phyloP scores from a whole-genome alignment of 64 coral and sea anemone genomes.

The Pocillopora damicornis region DNA sequence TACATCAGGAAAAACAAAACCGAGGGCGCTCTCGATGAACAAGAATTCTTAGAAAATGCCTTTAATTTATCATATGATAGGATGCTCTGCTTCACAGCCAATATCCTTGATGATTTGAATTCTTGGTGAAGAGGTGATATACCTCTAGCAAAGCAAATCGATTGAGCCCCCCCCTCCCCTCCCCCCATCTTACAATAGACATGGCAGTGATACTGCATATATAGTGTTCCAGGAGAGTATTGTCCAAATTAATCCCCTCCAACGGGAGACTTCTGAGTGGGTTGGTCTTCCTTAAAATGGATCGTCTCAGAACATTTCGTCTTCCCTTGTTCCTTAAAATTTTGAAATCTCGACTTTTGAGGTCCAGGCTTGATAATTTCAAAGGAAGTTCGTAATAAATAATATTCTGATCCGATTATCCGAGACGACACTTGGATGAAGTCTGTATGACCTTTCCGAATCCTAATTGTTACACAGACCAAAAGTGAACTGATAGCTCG shows the following conservation, averaged over 20 bases:
- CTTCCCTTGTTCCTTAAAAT: too few species aligned
- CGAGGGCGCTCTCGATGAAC: background rate
- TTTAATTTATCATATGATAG: background rate
- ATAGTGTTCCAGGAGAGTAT: too few species aligned
- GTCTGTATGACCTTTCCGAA: background rate
- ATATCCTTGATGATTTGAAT: background rate
- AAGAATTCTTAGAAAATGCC: conserved; percentile 7
- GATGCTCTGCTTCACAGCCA: too few species aligned
- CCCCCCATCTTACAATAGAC: too few species aligned
- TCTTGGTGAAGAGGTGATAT: background rate
- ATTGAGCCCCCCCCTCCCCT: too few species aligned
- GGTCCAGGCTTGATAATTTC: background rate
- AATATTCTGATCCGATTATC: background rate
- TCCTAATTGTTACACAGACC: conserved; percentile 4
- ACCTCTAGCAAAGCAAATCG: too few species aligned
- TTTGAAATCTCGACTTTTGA: too few species aligned
- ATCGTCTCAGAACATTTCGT: too few species aligned
- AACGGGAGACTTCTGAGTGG: background rate
- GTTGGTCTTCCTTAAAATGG: background rate
- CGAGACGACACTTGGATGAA: background rate
- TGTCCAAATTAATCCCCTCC: too few species aligned
- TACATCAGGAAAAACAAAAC: background rate
- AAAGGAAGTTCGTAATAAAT: background rate
- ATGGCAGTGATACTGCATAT: too few species aligned
- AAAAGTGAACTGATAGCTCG: conserved; percentile 41